phyloP scores from a whole-genome alignment of 2,113 vertebrate species.

The Calyptommatus sinebrachiatus region DNA sequence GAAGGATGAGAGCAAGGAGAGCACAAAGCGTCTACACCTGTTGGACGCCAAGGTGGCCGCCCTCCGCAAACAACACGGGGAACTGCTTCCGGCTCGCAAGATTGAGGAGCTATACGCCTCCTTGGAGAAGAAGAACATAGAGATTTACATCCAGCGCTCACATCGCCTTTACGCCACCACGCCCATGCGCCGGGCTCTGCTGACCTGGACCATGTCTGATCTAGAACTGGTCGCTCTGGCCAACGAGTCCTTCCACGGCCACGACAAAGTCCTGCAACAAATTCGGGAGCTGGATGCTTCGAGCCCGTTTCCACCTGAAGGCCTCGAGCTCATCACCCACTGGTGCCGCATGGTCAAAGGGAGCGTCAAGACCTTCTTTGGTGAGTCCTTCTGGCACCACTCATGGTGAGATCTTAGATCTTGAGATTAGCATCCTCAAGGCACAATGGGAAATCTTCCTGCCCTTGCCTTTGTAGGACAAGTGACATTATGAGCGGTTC shows the following conservation, averaged over 20 bases:
- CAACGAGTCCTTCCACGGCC: constrained; percentile 85
- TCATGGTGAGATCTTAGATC: too few species aligned
- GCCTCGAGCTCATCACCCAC: constrained; percentile 86
- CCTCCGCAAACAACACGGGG: constrained; percentile 92
- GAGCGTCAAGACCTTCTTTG: constrained; percentile 83
- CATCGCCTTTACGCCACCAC: constrained; percentile 93
- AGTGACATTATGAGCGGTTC: too few species aligned
- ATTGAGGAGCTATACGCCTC: constrained; percentile 96
- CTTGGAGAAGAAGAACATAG: constrained; percentile 94
- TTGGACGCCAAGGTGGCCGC: constrained; percentile 92
- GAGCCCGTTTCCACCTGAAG: constrained; percentile 89
- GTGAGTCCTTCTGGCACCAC: constrained; percentile 67
- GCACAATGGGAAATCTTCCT: too few species aligned
- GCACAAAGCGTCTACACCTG: constrained; percentile 89
- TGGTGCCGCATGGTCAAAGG: constrained; percentile 94
- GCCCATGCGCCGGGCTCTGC: constrained; percentile 90
- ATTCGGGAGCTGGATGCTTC: constrained; percentile 83
- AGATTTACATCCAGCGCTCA: constrained; percentile 98
- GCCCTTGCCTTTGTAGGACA: too few species aligned
- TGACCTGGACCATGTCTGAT: constrained; percentile 89
- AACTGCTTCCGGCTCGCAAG: constrained; percentile 93
- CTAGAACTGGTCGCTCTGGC: constrained; percentile 87
- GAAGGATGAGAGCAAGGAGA: constrained; percentile 98
- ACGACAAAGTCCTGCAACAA: constrained; percentile 83
- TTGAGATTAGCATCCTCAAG: too few species aligned